A percentile compares a stretch with the other conserved stretches of the same genome.
These are phyloP conservation scores for Dendronephthya gigantea DNA, from an alignment of 64 coral and sea anemone species.

Conservation along the genomic window DNA sequence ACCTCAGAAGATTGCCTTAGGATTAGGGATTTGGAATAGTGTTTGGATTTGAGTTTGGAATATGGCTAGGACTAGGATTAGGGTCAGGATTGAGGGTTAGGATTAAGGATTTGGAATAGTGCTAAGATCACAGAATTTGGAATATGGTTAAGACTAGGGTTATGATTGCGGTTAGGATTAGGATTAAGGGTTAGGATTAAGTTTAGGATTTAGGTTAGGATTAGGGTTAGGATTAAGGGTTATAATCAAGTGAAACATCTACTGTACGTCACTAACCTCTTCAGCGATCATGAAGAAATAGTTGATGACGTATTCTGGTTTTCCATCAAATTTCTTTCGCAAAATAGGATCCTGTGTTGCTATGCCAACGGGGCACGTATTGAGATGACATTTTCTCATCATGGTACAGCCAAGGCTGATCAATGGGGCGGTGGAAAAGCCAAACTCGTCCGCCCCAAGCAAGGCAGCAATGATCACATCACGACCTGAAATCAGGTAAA, in stretches of 20 bases:
- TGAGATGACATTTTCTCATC: conserved; percentile 96
- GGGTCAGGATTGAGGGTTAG: no score
- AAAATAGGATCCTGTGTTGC: conserved; percentile 93
- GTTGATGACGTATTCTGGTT: conserved; percentile 84
- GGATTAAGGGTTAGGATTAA: no score
- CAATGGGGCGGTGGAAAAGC: conserved; percentile 93
- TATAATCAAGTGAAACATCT: not conserved
- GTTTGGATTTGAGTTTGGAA: no score
- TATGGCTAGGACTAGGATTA: no score
- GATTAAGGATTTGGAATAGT: no score
- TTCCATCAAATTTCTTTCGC: conserved; percentile 89
- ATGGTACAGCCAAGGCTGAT: conserved; percentile 91
- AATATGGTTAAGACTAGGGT: no score
- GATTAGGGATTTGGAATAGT: no score
- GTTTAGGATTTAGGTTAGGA: no score
- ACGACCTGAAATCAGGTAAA: conserved; percentile 18
- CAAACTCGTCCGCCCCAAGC: conserved; percentile 83
- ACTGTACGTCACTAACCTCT: conserved; percentile 48
- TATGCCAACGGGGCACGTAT: conserved; percentile 96
- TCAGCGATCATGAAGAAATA: conserved; percentile 96
- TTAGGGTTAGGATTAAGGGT: no score
- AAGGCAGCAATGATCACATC: conserved; percentile 78
- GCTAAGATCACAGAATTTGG: no score
- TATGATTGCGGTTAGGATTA: no score
- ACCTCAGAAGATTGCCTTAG: no score